A percentile compares a stretch with the other conserved stretches of the same genome.
Conservation (phyloP, 2,797 vertebrate species). For the Falco biarmicus region DNA sequence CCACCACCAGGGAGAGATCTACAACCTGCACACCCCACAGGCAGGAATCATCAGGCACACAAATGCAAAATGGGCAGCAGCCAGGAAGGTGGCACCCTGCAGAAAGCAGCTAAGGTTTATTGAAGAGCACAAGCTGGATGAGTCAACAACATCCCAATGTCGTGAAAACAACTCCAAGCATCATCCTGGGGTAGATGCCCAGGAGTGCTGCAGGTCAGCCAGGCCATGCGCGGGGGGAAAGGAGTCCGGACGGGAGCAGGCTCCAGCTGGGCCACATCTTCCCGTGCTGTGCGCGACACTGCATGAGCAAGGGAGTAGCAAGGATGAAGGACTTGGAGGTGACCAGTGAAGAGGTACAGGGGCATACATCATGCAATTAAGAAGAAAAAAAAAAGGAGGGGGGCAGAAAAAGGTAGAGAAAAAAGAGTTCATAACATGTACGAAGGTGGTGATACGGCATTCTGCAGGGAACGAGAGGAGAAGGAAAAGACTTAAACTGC, state of each 20-base stretch:
- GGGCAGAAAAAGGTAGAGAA: neutral
- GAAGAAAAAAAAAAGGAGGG: neutral
- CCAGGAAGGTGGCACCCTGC: neutral
- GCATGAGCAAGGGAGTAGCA: neutral
- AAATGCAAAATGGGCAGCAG: accelerated
- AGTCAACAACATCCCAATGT: neutral
- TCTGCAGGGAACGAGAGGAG: neutral
- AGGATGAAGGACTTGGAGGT: neutral
- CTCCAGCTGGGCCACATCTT: neutral
- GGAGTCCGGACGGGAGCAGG: neutral
- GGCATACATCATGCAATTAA: neutral
- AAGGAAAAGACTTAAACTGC: neutral
- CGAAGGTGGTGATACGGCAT: neutral
- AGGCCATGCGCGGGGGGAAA: accelerated
- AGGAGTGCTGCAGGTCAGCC: neutral
- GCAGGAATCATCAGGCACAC: neutral
- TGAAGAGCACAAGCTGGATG: neutral
- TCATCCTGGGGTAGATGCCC: neutral
- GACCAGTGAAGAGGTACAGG: neutral
- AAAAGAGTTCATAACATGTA: neutral
- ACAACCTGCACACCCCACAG: accelerated
- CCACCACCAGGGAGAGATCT: neutral
- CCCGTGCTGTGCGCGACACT: accelerated
- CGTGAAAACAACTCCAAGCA: accelerated
- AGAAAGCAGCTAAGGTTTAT: neutral